Conservation (phyloP, 2,888 invertebrate species). For the Zele albiditarsus region DNA sequence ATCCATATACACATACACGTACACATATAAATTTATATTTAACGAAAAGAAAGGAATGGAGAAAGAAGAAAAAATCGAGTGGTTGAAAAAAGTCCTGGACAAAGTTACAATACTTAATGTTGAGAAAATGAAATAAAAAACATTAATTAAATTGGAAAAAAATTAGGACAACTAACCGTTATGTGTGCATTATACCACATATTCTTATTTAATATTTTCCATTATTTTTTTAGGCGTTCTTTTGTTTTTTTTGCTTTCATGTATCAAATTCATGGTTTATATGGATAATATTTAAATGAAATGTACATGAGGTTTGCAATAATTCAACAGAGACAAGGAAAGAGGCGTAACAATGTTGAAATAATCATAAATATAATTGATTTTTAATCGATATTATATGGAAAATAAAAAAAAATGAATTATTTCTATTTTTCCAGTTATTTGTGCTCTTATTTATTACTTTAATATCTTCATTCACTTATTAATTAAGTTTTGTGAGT, state of each 20-base stretch:
- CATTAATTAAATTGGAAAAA: slow-evolving; percentile 8
- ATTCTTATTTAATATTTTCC: slow-evolving; percentile 20
- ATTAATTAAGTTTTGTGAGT: too few species aligned
- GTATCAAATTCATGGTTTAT: background rate
- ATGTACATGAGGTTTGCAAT: slow-evolving; percentile 5
- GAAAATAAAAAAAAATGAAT: background rate
- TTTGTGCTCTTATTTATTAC: too few species aligned
- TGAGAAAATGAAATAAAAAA: slow-evolving; percentile 1
- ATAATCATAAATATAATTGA: slow-evolving; percentile 7
- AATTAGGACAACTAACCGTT: slow-evolving; percentile 66
- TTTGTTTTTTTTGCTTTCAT: too few species aligned
- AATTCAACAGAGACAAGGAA: slow-evolving; percentile 19
- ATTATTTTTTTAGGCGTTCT: too few species aligned
- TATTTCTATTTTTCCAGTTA: background rate
- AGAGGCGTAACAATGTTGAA: slow-evolving; percentile 26
- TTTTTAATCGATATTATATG: slow-evolving; percentile 2
- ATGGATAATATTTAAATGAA: slow-evolving; percentile 6
- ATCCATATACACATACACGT: background rate
- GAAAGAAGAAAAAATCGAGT: too few species aligned
- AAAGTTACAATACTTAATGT: too few species aligned
- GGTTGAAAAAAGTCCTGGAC: too few species aligned
- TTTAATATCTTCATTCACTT: too few species aligned
- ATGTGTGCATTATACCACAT: slow-evolving; percentile 56
- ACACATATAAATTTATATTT: background rate
- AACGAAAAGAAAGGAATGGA: background rate